Percentiles rank a stretch among this genome's conserved stretches.
These are phyloP conservation scores for Idaea biselata DNA, from an alignment of 2,888 invertebrate species.

Conservation along the genomic window DNA sequence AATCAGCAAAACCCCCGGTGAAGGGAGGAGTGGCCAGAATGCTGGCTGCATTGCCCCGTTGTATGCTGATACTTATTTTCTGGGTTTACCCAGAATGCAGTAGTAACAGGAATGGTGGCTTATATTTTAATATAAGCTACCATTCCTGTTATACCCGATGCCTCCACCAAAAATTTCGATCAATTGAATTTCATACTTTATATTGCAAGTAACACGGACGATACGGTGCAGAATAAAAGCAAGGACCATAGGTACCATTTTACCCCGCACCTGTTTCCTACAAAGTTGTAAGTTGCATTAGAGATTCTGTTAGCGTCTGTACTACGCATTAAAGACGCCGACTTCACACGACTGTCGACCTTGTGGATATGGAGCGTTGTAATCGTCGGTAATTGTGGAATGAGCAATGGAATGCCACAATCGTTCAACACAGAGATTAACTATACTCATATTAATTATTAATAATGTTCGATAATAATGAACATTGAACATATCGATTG, in stretches of 20 bases:
- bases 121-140: no score
- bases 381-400: conserved; percentile 69
- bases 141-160: no score
- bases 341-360: conserved; percentile 67
- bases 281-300: conserved; percentile 10
- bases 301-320: conserved; percentile 31
- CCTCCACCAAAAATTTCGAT: no score
- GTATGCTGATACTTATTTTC: no score
- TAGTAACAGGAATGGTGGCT: no score
- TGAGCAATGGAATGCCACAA: conserved; percentile 64
- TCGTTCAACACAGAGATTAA: conserved; percentile 37
- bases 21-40: no score
- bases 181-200: no score
- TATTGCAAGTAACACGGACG: no score
- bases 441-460: conserved; percentile 17
- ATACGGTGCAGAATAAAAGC: no score
- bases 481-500: conserved; percentile 12
- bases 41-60: no score
- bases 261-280: background rate
- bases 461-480: conserved; percentile 17
- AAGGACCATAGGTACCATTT: background rate
- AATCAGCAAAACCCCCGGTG: no score
- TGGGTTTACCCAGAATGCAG: no score
- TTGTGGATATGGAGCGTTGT: conserved; percentile 68
- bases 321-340: conserved; percentile 50